Conservation (phyloP, 2,113 vertebrate species). For the Nothobranchius furzeri region DNA sequence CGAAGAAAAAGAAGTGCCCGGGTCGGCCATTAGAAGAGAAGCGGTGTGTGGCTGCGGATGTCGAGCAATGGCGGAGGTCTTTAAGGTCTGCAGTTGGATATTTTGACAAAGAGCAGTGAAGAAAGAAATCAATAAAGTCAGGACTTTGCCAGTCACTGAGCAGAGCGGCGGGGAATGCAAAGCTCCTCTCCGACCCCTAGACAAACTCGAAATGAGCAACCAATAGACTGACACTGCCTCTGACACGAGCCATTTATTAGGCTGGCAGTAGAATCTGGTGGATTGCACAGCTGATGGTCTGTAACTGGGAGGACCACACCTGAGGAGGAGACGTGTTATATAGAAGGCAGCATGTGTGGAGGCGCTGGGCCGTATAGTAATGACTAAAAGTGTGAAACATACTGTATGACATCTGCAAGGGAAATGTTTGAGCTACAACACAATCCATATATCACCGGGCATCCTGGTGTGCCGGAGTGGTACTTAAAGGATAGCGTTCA, state of each 20-base stretch:
- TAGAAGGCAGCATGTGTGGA: constrained; percentile 17
- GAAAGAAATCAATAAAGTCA: constrained; percentile 97
- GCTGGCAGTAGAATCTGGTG: constrained; percentile 72
- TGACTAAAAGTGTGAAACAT: constrained; percentile 28
- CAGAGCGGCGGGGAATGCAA: constrained; percentile 68
- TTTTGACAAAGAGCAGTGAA: constrained; percentile 99
- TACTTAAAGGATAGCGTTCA: constrained; percentile 16
- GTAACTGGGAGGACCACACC: constrained; percentile 71
- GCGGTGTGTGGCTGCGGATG: constrained; percentile 68
- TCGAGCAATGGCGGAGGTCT: constrained; percentile 89
- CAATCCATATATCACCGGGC: constrained; percentile 31
- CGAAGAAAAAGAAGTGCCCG: constrained; percentile 57
- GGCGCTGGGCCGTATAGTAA: constrained; percentile 13
- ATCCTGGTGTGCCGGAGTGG: not conserved
- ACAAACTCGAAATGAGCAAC: constrained; percentile 94
- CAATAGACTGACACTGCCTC: constrained; percentile 91
- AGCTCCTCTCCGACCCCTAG: constrained; percentile 75
- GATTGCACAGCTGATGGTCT: constrained; percentile 74
- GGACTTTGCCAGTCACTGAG: constrained; percentile 74
- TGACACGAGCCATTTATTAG: constrained; percentile 98
- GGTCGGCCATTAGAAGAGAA: constrained; percentile 51
- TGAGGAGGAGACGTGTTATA: constrained; percentile 42
- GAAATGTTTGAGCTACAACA: constrained; percentile 32
- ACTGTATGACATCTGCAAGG: constrained; percentile 12
- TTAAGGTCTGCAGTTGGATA: constrained; percentile 91